Base-by-base conservation (phyloP, 1,140 invertebrate genomes). In the Gerris buenoi region DNA sequence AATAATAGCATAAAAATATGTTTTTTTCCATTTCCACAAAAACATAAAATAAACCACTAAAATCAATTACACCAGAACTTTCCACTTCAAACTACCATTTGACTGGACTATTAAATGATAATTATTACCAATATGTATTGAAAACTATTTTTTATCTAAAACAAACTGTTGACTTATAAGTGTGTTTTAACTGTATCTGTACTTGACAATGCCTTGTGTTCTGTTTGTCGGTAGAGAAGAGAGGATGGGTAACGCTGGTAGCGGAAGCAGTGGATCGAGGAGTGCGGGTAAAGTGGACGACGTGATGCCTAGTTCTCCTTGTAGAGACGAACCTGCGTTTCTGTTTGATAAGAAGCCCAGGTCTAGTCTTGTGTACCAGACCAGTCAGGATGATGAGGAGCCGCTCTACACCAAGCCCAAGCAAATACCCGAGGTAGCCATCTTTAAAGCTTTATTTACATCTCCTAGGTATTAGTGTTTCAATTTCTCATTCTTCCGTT, bases 291-390 rank as follows among this genome's bases (percentile, higher is more conserved):
- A 18, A 46, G 33, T 10, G 5, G 83, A 83, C 66, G 78, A 77
- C 27, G 74, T 76, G 64, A 78, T 81, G 23, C 86, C 87, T 13
- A 82, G 85, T 23, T 88, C 87, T 0, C 86, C 86, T 46, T 79
- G 78, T 25, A 89, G 86, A 73, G 89, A 91, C 73, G 88, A 70
- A 23, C 71, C 70, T 46, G 89, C 88, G 59, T 92, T 93, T 79
- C 82, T 86, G 33, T 93, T 93, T 78, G 89, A 91, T 74, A 91
- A 90, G 76, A 88, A 87, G 76, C 78, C 82, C n/a, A 84, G 83
- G 70, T 83, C 84, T 66, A 85, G 83, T 72, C 73, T 86, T 46
- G 75, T 82, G 25, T 80, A 80, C 74, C 80, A 85, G 75, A 79
- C 83, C 70, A 88, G 87, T 22, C 81, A 88, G 68, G 90, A 92